Base-by-base conservation (phyloP, 2,113 vertebrate genomes). In the Gopherus evgoodei region DNA sequence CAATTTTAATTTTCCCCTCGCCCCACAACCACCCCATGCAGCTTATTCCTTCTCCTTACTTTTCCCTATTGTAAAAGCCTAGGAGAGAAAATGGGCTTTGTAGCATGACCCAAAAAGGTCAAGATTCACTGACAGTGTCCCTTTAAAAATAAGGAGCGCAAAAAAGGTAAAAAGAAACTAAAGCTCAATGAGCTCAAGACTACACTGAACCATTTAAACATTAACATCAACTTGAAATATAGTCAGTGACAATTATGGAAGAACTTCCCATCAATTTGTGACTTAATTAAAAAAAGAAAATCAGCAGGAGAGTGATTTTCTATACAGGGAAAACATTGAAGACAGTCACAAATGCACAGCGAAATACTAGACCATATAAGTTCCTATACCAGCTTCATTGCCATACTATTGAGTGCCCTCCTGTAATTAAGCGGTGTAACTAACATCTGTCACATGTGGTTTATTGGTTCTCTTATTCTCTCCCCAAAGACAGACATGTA, bases 181-280 rank as follows among this genome's bases (percentile, higher is more conserved):
- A 0, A 0, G 6, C 2, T 8, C 38, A 54, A 53, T 75, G 24
- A 1, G 5, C 9, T 47, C 57, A 13, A 35, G 1, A 1, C 21
- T 11, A 50, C 54, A 31, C 2, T 6, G 5, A 79, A 53, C 42
- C 76, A 29, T 53, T 92, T 78, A 84, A 13, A 53, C 56, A 75
- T 50, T 35, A 65, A n/a, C 49, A 81, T 27, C 62, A 65, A 42
- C 31, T 4, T 79, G 35, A 95, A 91, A 78, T 1, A 5, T 2
- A 0, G 3, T 22, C 14, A 86, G 29, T 59, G 14, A 90, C 12
- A 76, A 5, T 4, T 3, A 1, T 11, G 52, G 35, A 88, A 94
- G 86, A 88, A 6, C 29, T 0, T 50, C 0, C 38, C 29, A 31
- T 16, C 31, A 35, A 31, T 35, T 65, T 35, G 29, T 1, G 80